A percentile compares a stretch with the other conserved stretches of the same genome.
Evolutionary conservation across 1,140 invertebrate species (phyloP).

Genomic region (Bombyx mandarina): DNA sequence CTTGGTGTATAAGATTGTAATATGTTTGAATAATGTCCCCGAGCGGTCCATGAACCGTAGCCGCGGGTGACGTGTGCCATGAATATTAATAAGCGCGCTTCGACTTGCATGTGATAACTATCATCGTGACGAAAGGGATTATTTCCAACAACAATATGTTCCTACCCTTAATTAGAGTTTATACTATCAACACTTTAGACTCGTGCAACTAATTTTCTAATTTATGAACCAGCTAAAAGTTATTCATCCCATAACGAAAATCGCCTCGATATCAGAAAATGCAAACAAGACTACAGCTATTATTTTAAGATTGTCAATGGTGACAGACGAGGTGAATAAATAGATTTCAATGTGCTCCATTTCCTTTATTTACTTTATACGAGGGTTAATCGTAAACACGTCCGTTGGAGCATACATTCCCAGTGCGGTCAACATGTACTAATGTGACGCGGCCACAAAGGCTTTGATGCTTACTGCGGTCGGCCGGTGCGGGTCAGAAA

Average conservation of each 20-base stretch:
- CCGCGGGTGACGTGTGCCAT: conserved; percentile 32
- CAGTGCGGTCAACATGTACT: conserved; percentile 29
- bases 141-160: conserved; percentile 18
- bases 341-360: conserved; percentile 13
- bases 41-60: conserved; percentile 17
- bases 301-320: no score
- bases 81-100: conserved; percentile 53
- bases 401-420: conserved; percentile 27
- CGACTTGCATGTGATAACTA: conserved; percentile 38
- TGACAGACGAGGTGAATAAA: background rate
- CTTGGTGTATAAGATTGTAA: conserved; percentile 4
- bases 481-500: conserved; percentile 48
- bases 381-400: conserved; percentile 9
- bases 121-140: conserved; percentile 25
- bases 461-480: conserved; percentile 59
- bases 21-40: conserved; percentile 17
- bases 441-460: conserved; percentile 38
- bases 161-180: background rate
- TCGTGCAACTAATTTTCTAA: no score
- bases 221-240: no score
- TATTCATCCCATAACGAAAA: no score
- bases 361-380: conserved; percentile 14
- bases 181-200: no score
- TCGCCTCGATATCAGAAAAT: no score
- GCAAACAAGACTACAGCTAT: no score